Evolutionary conservation across 64 coral and sea anemone genomes (phyloP).

Genomic region (Pocillopora damicornis): DNA sequence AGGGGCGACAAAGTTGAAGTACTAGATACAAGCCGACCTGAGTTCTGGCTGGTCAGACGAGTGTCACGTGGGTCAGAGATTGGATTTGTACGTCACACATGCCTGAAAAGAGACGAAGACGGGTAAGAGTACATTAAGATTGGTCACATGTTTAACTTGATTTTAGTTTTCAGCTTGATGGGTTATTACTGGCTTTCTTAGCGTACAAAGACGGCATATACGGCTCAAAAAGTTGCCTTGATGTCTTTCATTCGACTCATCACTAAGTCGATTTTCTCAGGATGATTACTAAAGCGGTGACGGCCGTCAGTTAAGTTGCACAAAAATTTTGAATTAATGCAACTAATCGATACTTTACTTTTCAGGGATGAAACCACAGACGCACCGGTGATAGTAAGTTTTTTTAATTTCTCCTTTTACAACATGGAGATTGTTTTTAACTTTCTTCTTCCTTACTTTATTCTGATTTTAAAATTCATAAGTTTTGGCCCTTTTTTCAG

Average conservation of each 20-base stretch:
- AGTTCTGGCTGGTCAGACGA: conserved; percentile 92
- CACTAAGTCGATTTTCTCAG: too few species aligned
- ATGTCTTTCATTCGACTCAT: too few species aligned
- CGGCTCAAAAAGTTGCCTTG: too few species aligned
- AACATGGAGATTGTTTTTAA: background rate
- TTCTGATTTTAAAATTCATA: background rate
- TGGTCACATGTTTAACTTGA: background rate
- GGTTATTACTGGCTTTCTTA: too few species aligned
- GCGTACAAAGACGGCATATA: too few species aligned
- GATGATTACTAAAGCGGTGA: too few species aligned
- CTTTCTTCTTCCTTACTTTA: background rate
- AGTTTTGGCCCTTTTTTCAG: background rate
- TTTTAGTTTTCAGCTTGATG: background rate
- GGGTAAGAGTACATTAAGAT: conserved; percentile 18
- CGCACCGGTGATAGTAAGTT: conserved; percentile 23
- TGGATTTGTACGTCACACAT: conserved; percentile 75
- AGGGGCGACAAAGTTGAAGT: conserved; percentile 92
- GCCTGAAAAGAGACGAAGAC: conserved; percentile 57
- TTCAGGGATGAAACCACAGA: conserved; percentile 27
- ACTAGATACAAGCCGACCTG: conserved; percentile 85
- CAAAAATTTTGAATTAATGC: too few species aligned
- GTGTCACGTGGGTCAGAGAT: conserved; percentile 94
- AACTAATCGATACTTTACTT: background rate
- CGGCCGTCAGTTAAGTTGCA: too few species aligned
- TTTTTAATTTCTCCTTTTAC: background rate